These are phyloP conservation scores for Turritopsis rubra DNA, from an alignment of 30 jellyfish, hydroid and myxozoan species.

Conservation along the genomic window DNA sequence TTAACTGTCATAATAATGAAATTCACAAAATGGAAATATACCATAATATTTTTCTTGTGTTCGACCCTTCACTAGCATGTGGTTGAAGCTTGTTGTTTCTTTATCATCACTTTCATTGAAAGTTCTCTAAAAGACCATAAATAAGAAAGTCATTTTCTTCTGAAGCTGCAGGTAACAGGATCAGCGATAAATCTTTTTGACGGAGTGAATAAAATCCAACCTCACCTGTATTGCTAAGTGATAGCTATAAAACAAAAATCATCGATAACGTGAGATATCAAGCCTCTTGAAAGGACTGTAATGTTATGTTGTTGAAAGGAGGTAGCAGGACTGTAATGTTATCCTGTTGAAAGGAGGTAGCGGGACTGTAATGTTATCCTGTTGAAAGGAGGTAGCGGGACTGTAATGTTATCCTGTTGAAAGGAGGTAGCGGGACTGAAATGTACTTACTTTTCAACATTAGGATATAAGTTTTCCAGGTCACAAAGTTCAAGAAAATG, in stretches of 20 bases:
- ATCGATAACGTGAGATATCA: background rate
- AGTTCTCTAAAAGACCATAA: constrained; percentile 27
- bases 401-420: background rate
- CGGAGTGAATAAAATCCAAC: background rate
- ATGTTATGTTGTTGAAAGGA: background rate
- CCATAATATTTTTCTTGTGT: constrained; percentile 63
- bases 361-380: background rate
- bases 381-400: background rate
- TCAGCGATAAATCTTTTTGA: background rate
- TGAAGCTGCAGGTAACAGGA: background rate
- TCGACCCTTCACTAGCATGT: constrained; percentile 58
- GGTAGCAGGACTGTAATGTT: background rate
- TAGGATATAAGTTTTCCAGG: constrained; percentile 55
- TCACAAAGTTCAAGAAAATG: constrained; percentile 67
- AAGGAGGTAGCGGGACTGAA: background rate
- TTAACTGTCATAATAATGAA: no score
- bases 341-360: background rate
- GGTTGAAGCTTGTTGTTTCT: constrained; percentile 50
- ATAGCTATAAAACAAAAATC: constrained; percentile 30
- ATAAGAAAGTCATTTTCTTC: background rate
- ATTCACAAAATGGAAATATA: constrained; percentile 12
- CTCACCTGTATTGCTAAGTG: constrained; percentile 62
- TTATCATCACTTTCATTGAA: background rate
- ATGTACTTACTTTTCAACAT: constrained; percentile 59
- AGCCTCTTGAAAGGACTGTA: background rate